phyloP scores from a whole-genome alignment of 2,797 vertebrate genomes.

The Forpus xanthops region DNA sequence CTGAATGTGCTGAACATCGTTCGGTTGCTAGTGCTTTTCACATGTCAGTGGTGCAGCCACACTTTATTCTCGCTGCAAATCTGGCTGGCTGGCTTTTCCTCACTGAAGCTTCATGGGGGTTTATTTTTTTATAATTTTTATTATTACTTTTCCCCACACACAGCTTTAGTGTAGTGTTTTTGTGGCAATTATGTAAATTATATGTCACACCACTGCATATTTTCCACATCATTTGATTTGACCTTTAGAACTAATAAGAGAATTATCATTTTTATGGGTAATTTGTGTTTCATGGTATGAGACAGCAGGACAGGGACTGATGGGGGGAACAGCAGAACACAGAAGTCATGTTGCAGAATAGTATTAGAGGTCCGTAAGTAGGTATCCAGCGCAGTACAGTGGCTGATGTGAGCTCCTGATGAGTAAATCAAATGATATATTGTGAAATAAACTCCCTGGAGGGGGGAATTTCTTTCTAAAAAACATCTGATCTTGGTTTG shows the following conservation, averaged over 20 bases:
- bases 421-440: background rate
- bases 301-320: conserved; percentile 1
- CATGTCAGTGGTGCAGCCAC: background rate
- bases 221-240: conserved; percentile 59
- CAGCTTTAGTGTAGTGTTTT: background rate
- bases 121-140: background rate
- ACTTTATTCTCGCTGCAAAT: background rate
- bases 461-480: background rate
- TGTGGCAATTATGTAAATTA: conserved; percentile 58
- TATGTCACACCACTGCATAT: conserved; percentile 20
- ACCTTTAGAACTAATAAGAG: conserved; percentile 64
- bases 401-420: background rate
- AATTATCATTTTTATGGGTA: conserved; percentile 62
- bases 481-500: background rate
- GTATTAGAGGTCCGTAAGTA: background rate
- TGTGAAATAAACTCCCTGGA: background rate
- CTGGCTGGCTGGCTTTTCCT: background rate
- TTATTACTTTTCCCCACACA: background rate
- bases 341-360: background rate
- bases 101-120: background rate
- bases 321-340: background rate
- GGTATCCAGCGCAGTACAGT: background rate
- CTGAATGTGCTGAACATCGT: rapidly evolving
- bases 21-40: rapidly evolving
- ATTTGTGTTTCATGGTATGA: conserved; percentile 40